Conservation (phyloP, 2,888 invertebrate species). For the Drosophila koepferae region DNA sequence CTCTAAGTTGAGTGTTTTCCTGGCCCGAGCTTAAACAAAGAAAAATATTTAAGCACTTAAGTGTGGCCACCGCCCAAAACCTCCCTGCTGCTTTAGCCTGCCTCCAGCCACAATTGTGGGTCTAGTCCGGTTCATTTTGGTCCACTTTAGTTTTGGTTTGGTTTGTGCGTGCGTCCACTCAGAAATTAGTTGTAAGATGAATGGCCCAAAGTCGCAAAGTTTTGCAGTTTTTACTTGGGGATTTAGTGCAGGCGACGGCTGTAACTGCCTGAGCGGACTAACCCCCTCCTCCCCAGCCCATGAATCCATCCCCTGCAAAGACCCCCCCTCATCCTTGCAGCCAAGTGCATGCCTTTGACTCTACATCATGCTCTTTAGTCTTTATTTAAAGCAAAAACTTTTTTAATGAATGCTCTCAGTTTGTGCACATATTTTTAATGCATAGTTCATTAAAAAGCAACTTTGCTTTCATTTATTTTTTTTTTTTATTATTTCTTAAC, state of each 20-base stretch:
- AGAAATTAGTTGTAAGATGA: slow-evolving; percentile 80
- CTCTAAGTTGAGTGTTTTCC: slow-evolving; percentile 74
- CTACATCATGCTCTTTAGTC: slow-evolving; percentile 53
- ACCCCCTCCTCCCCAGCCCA: background rate
- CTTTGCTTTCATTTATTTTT: slow-evolving; percentile 51
- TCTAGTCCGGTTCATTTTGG: background rate
- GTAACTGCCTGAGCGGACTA: slow-evolving; percentile 49
- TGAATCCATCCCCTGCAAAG: background rate
- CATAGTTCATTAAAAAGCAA: slow-evolving; percentile 78
- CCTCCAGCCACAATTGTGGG: background rate
- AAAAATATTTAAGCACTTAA: slow-evolving; percentile 80
- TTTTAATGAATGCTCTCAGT: slow-evolving; percentile 82
- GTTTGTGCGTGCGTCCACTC: slow-evolving; percentile 76
- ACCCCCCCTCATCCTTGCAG: background rate
- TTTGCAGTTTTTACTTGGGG: slow-evolving; percentile 78
- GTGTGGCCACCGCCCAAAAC: slow-evolving; percentile 33
- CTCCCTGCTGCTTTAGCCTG: background rate
- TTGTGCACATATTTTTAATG: slow-evolving; percentile 79
- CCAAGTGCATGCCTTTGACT: slow-evolving; percentile 52
- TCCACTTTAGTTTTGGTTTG: slow-evolving; percentile 14
- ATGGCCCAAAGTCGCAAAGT: slow-evolving; percentile 80
- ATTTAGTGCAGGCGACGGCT: slow-evolving; percentile 67
- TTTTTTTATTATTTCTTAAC: slow-evolving; percentile 34
- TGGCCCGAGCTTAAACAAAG: slow-evolving; percentile 64
- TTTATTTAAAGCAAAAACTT: slow-evolving; percentile 75